Percentiles rank a stretch among this genome's conserved stretches.
Conservation (phyloP, 2,888 invertebrate species). For the Galerucella calmariensis region DNA sequence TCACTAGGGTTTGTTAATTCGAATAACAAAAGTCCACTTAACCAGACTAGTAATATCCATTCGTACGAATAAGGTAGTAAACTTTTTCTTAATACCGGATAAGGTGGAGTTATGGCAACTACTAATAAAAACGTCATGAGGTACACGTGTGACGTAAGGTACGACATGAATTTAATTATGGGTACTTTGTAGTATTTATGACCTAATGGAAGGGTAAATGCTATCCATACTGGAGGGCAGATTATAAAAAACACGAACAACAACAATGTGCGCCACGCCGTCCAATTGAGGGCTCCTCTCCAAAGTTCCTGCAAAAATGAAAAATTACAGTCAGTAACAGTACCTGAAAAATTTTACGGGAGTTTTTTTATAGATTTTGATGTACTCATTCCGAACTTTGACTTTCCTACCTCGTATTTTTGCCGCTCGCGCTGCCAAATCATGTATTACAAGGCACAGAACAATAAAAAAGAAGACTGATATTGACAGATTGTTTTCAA, state of each 20-base stretch:
- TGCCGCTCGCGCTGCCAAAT: too few species aligned
- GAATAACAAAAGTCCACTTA: conserved; percentile 93
- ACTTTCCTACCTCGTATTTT: too few species aligned
- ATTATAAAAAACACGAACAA: conserved; percentile 92
- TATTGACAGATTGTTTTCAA: too few species aligned
- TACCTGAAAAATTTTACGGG: too few species aligned
- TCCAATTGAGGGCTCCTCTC: conserved; percentile 97
- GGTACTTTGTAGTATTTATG: conserved; percentile 98
- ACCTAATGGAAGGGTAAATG: conserved; percentile 93
- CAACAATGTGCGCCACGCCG: conserved; percentile 92
- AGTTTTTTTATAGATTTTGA: too few species aligned
- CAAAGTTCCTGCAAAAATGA: conserved; percentile 85
- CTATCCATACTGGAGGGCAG: conserved; percentile 96
- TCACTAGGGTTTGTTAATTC: conserved; percentile 98
- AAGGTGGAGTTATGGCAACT: conserved; percentile 89
- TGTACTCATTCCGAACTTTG: too few species aligned
- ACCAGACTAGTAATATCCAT: conserved; percentile 93
- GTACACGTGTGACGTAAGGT: conserved; percentile 98
- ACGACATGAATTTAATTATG: conserved; percentile 99
- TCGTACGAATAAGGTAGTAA: conserved; percentile 95
- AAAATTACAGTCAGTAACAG: neutral
- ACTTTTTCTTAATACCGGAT: conserved; percentile 81
- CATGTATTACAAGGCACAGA: too few species aligned
- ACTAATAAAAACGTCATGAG: conserved; percentile 93
- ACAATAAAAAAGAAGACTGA: too few species aligned